phyloP scores from a whole-genome alignment of 2,113 vertebrate species.

The Caranx ignobilis region DNA sequence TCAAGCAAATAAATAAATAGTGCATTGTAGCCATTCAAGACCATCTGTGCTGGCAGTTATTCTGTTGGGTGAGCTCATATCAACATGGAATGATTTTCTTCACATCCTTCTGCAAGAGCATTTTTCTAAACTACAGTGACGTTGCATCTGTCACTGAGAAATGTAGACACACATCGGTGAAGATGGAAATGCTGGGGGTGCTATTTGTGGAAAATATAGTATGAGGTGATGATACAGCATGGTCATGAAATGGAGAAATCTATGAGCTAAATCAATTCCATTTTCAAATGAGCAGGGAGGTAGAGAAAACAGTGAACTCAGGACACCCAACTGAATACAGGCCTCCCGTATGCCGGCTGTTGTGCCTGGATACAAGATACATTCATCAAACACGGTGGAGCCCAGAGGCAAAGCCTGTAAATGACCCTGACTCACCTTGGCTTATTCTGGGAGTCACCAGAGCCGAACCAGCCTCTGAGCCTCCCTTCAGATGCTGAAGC shows the following conservation, averaged over 20 bases:
- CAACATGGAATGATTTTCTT: constrained; percentile 46
- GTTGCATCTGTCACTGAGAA: constrained; percentile 32
- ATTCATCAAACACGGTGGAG: constrained; percentile 29
- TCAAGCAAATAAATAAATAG: constrained; percentile 66
- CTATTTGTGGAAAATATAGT: constrained; percentile 23
- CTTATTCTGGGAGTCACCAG: constrained; percentile 90
- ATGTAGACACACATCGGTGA: neutral
- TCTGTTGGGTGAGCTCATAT: constrained; percentile 53
- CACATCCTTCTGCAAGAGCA: neutral
- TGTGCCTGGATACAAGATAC: neutral
- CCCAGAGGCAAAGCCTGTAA: constrained; percentile 10
- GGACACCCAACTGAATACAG: constrained; percentile 43
- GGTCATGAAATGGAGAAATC: constrained; percentile 57
- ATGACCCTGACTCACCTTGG: constrained; percentile 89
- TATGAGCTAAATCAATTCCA: constrained; percentile 39
- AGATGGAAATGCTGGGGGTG: constrained; percentile 46
- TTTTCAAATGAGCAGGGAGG: constrained; percentile 58
- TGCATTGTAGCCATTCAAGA: constrained; percentile 58
- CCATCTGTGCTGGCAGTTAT: constrained; percentile 30
- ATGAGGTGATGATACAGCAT: constrained; percentile 54
- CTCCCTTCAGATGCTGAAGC: constrained; percentile 82
- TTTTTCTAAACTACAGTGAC: constrained; percentile 34
- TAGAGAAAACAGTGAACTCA: constrained; percentile 42
- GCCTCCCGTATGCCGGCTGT: neutral
- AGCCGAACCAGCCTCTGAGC: constrained; percentile 89